A percentile compares a stretch with the other conserved stretches of the same genome.
These are phyloP conservation scores for Uropetala carovei DNA, from an alignment of 2,888 invertebrate genomes.

Conservation along the genomic window DNA sequence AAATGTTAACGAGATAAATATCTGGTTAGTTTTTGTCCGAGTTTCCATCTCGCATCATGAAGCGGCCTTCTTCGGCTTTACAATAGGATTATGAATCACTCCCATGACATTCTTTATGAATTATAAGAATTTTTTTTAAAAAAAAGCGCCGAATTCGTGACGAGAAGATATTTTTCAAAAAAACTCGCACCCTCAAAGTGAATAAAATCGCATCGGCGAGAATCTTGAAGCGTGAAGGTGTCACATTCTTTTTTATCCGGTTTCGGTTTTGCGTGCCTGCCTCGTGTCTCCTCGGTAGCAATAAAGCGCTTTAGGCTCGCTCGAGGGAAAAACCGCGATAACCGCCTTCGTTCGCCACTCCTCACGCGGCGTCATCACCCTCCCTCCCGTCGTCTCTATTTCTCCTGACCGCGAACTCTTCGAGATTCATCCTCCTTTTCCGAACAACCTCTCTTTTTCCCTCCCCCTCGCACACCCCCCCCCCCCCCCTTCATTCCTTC, in stretches of 20 bases:
- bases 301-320: not conserved
- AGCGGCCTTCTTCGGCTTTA: too few species aligned
- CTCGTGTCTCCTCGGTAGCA: constrained; percentile 27
- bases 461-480: not conserved
- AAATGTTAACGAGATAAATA: too few species aligned
- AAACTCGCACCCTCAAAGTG: not conserved
- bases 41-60: too few species aligned
- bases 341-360: constrained; percentile 2
- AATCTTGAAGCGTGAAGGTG: not conserved
- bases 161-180: not conserved
- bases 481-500: not conserved
- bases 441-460: not conserved
- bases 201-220: not conserved
- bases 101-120: not conserved
- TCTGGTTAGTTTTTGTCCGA: too few species aligned
- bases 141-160: not conserved
- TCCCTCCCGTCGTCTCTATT: constrained; percentile 3
- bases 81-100: too few species aligned
- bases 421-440: not conserved
- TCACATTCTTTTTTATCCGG: not conserved
- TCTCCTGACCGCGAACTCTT: not conserved
- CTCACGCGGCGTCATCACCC: not conserved
- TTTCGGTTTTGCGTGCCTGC: constrained; percentile 25
- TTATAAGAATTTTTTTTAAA: not conserved
- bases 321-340: not conserved